Conservation (phyloP, 2,113 vertebrate genomes). For the Cacatua alba region DNA sequence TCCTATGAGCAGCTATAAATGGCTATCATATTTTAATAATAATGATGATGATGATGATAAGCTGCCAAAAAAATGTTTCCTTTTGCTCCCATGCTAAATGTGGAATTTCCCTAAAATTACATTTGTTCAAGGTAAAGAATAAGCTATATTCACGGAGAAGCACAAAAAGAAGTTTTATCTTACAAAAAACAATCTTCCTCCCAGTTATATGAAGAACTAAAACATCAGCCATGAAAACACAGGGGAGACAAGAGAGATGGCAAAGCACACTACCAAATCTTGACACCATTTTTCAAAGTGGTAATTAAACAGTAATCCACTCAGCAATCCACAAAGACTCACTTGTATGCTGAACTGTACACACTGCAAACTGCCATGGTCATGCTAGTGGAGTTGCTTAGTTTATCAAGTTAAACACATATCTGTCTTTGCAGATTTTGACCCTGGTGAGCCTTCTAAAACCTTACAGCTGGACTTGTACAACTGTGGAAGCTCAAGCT, state of each 20-base stretch:
- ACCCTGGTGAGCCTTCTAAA: background rate
- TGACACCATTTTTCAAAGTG: background rate
- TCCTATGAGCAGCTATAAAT: conserved; percentile 56
- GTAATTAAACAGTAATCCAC: conserved; percentile 8
- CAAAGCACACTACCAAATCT: background rate
- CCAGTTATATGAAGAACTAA: background rate
- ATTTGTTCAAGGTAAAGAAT: conserved; percentile 30
- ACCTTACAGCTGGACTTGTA: background rate
- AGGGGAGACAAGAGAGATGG: background rate
- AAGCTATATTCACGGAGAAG: background rate
- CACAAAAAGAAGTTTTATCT: background rate
- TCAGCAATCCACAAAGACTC: conserved; percentile 13
- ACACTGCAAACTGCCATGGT: background rate
- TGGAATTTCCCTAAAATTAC: conserved; percentile 52
- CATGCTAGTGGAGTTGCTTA: background rate
- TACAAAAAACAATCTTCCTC: background rate
- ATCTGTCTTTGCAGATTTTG: background rate
- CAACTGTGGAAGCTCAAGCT: background rate
- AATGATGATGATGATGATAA: conserved; percentile 41
- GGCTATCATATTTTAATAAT: conserved; percentile 67
- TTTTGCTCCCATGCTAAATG: conserved; percentile 54
- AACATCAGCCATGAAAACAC: background rate
- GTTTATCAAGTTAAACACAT: background rate
- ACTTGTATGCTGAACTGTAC: background rate
- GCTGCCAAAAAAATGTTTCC: conserved; percentile 44